Percentiles rank a stretch among this genome's conserved stretches.
These are phyloP conservation scores for Machaerirhynchus nigripectus DNA, from an alignment of 2,113 vertebrate genomes.

Conservation along the genomic window DNA sequence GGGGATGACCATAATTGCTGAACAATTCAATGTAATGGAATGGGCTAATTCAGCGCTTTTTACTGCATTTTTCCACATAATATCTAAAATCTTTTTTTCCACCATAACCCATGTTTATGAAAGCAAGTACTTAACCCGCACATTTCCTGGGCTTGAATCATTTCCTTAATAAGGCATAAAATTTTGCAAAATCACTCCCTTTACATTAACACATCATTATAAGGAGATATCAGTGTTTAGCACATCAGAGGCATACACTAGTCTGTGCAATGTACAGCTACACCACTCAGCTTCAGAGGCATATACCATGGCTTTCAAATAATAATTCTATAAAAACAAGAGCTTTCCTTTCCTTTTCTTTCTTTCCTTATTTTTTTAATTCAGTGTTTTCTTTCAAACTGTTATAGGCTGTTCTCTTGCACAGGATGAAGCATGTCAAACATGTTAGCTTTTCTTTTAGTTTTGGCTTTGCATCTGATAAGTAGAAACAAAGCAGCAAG, in stretches of 20 bases:
- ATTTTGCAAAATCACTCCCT: conserved; percentile 38
- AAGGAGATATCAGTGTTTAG: conserved; percentile 25
- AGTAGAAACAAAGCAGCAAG: conserved; percentile 42
- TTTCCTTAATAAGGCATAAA: conserved; percentile 66
- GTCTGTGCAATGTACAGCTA: conserved; percentile 17
- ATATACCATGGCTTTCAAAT: background rate
- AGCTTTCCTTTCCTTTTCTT: background rate
- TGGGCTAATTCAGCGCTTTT: conserved; percentile 66
- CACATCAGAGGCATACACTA: background rate
- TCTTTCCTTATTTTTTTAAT: background rate
- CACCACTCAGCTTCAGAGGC: background rate
- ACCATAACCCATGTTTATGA: conserved; percentile 60
- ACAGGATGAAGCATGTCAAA: conserved; percentile 14
- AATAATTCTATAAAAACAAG: background rate
- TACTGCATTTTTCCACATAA: conserved; percentile 60
- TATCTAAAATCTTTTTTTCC: conserved; percentile 63
- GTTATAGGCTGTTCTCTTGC: background rate
- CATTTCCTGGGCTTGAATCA: conserved; percentile 64
- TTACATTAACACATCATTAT: conserved; percentile 46
- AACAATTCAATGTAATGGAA: conserved; percentile 61
- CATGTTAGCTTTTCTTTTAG: background rate
- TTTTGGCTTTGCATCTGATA: conserved; percentile 34
- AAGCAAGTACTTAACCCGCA: conserved; percentile 67
- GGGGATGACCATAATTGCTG: conserved; percentile 64
- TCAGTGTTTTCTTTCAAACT: background rate